Evolutionary conservation across 2,888 invertebrate species (phyloP), one percentile per base, ranked within the genome.

Genomic region (Megastigmus dorsalis): DNA sequence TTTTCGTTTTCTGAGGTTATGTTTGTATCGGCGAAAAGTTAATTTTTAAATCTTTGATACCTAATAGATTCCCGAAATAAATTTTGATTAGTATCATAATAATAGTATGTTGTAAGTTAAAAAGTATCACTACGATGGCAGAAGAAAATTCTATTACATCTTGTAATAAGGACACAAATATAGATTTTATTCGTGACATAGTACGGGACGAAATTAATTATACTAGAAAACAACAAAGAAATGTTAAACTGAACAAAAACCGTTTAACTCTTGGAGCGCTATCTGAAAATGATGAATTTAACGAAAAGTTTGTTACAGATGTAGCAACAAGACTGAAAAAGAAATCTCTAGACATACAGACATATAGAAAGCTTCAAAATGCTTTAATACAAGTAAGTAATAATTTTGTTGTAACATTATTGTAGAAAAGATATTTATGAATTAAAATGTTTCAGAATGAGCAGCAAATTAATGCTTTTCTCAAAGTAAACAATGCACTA

Each of bases 401-500:
- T 26, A 30, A 15, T 43, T 62, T 41, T 60, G 0, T 10, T 28
- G 23, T 20, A 15, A 18, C 26, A 28, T 38, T n/a, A n/a, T n/a
- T n/a, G n/a, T n/a, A n/a, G n/a, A n/a, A n/a, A n/a, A n/a, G n/a
- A 10, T 15, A 48, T 30, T 23, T 20, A 13, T 13, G 30, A 30
- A 20, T 45, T 41, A 3, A 54, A 18, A n/a, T 90, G 5, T 84
- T 89, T 60, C 85, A 90, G 80, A 88, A 89, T 70, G 84, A 86
- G 77, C 82, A 84, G 38, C 85, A 88, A 69, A 87, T 89, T 38
- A 81, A 84, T 41, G 78, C 82, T 4, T 89, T 89, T 76, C 80
- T 89, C n/a, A 82, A 84, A 76, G 83, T 86, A 9, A 80, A 83
- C 18, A 90, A 90, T 20, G 88, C 90, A 9, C 76, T 91, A 36